A percentile compares a stretch with the other conserved stretches of the same genome.
phyloP scores from a whole-genome alignment of 2,888 invertebrate genomes.

The Seira musarum region DNA sequence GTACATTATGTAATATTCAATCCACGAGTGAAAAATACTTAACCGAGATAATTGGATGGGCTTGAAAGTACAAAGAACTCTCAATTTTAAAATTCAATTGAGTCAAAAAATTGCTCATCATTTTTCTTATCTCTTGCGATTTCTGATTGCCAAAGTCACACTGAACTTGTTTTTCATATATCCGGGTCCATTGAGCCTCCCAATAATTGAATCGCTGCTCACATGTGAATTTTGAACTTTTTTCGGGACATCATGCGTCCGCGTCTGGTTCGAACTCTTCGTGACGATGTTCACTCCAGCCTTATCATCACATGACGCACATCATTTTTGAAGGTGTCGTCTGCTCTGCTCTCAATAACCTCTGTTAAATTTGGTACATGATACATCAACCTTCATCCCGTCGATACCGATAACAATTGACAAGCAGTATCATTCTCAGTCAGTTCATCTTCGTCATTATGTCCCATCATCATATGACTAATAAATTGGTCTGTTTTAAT shows the following conservation, averaged over 20 bases:
- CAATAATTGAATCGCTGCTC: too few species aligned
- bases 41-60: too few species aligned
- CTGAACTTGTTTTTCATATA: too few species aligned
- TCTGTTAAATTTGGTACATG: not conserved
- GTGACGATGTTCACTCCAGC: not conserved
- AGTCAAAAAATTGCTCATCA: too few species aligned
- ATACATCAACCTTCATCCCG: not conserved
- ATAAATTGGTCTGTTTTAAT: not conserved
- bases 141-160: too few species aligned
- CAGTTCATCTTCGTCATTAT: not conserved
- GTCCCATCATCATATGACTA: slow-evolving; percentile 2
- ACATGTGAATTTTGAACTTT: not conserved
- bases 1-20: too few species aligned
- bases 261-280: not conserved
- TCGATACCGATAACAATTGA: slow-evolving; percentile 5
- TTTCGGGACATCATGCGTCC: not conserved
- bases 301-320: not conserved
- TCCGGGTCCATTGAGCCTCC: too few species aligned
- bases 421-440: not conserved
- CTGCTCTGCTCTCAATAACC: not conserved
- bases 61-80: too few species aligned
- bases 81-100: too few species aligned
- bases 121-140: too few species aligned
- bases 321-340: not conserved
- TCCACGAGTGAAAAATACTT: too few species aligned